phyloP scores from a whole-genome alignment of 1,140 invertebrate genomes.

The Anastatus disparis region DNA sequence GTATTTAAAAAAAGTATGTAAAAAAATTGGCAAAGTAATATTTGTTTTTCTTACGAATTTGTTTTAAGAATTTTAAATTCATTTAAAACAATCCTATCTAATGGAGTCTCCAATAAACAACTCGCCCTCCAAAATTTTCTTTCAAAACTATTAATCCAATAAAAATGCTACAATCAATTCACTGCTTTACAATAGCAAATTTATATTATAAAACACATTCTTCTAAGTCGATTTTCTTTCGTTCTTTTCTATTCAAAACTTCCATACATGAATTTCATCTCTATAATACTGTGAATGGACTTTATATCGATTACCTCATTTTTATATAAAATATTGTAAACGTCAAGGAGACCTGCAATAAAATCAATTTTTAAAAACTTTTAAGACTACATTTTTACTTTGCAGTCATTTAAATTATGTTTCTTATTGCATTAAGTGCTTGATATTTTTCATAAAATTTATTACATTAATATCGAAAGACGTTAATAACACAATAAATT shows the following conservation, averaged over 20 bases:
- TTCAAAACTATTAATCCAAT: constrained; percentile 45
- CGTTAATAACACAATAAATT: too few species aligned
- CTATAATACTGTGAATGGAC: constrained; percentile 49
- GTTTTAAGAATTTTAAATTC: not conserved
- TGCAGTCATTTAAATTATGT: too few species aligned
- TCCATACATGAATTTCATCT: constrained; percentile 41
- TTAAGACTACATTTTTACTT: too few species aligned
- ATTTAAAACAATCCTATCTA: constrained; percentile 30
- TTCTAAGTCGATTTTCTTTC: constrained; percentile 38
- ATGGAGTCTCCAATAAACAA: constrained; percentile 31
- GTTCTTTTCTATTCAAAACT: constrained; percentile 41
- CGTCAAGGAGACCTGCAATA: constrained; percentile 40
- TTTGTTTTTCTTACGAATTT: too few species aligned
- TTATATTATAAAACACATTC: constrained; percentile 47
- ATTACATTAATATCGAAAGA: too few species aligned
- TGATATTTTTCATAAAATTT: too few species aligned
- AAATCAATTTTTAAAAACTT: too few species aligned
- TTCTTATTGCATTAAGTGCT: too few species aligned
- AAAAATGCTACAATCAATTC: constrained; percentile 46
- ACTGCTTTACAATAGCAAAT: constrained; percentile 39
- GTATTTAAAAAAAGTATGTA: not conserved
- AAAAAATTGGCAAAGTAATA: too few species aligned
- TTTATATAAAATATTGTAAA: constrained; percentile 24
- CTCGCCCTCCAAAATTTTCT: constrained; percentile 31
- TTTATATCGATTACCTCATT: constrained; percentile 28